These are phyloP conservation scores for Rhogogaster chlorosoma DNA, from an alignment of 2,888 invertebrate species.

Conservation along the genomic window DNA sequence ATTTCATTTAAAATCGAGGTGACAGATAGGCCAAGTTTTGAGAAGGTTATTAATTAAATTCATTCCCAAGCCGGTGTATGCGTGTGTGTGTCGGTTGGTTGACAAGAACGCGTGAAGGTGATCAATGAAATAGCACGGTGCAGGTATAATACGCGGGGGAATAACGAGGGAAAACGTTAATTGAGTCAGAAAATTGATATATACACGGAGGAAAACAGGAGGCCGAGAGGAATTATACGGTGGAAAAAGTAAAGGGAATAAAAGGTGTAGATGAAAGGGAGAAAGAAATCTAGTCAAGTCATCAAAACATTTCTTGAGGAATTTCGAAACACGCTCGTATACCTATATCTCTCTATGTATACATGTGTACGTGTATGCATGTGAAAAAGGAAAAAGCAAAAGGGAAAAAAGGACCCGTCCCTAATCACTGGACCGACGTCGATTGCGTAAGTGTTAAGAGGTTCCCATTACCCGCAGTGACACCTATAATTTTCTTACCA, in stretches of 20 bases:
- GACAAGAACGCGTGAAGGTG: slow-evolving; percentile 33
- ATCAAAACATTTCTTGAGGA: slow-evolving; percentile 32
- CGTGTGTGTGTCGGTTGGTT: no score
- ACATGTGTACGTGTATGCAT: no score
- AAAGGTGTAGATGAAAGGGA: neutral
- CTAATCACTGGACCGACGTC: slow-evolving; percentile 37
- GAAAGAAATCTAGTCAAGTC: slow-evolving; percentile 12
- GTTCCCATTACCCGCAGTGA: slow-evolving; percentile 50
- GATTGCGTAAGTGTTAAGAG: slow-evolving; percentile 49
- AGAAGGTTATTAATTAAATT: slow-evolving; percentile 46
- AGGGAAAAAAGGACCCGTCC: slow-evolving; percentile 10
- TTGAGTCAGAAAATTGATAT: slow-evolving; percentile 19
- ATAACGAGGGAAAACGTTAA: slow-evolving; percentile 6
- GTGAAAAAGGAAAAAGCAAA: neutral
- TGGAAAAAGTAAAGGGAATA: neutral
- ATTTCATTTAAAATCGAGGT: slow-evolving; percentile 47
- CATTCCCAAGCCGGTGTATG: slow-evolving; percentile 33
- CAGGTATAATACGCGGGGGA: neutral
- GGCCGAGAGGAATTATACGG: neutral
- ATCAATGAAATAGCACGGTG: slow-evolving; percentile 38
- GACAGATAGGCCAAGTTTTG: slow-evolving; percentile 41
- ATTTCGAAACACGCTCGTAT: slow-evolving; percentile 22
- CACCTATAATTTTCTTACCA: slow-evolving; percentile 50
- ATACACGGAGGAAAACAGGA: neutral
- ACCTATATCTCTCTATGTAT: no score